Base-by-base conservation (phyloP, 1,140 invertebrate genomes). In the Drosophila auraria region DNA sequence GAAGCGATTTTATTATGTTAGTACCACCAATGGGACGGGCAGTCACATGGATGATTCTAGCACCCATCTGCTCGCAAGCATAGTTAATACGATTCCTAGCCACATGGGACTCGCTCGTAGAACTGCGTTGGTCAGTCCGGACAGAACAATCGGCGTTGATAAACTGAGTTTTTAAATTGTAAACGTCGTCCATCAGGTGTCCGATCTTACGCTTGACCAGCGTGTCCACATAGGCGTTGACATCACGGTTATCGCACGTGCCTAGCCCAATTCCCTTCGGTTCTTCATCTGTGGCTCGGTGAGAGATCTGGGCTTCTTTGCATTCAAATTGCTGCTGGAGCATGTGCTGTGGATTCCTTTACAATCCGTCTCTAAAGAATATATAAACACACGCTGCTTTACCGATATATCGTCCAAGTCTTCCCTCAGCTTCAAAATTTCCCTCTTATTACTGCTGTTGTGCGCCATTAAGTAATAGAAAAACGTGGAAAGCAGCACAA, bases 161-260 rank as follows among this genome's bases (percentile, higher is more conserved):
- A 1, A 83, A 1, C 14, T 77, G 42, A 11, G 80, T 76, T 42
- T 91, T 91, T 4, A 91, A 23, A 12, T 50, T 78, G 36, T 83
- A 87, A 1, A 92, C 75, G 58, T 92, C 90, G 58, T 92, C 90
- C 78, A 81, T 69, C 0, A 92, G 44, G 8, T 59, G 40, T 0
- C 73, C 73, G 1, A 92, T 40, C 17, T 86, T 86, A 15, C 81
- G 74, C 25, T 87, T 92, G 2, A 92, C 6, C 15, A 84, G 23
- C 0, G 74, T 15, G 1, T 92, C 86, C 20, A 92, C 58, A 17
- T 80, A 71, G 5, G 63, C 47, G 30, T 36, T 80, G 17, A 92
- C 25, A 23, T 92, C 72, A 9, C 50, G 27, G 0, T 61, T 33
- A 36, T 60, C 56, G 9, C 65, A 83, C 8, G 9, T 33, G 1